phyloP scores from a whole-genome alignment of 1,140 invertebrate genomes.

The Portunus trituberculatus region DNA sequence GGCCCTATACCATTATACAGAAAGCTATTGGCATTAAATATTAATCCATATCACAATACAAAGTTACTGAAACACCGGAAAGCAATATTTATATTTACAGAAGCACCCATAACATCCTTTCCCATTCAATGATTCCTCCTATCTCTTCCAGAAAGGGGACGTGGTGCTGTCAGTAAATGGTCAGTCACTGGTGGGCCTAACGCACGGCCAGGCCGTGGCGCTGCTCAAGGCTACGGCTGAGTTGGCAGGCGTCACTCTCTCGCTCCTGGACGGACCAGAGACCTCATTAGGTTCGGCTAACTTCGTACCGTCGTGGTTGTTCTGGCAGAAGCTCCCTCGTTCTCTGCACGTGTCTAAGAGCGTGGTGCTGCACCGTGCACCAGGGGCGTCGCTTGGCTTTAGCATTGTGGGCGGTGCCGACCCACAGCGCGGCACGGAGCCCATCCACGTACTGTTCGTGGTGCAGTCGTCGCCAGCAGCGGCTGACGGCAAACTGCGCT shows the following conservation, averaged over 20 bases:
- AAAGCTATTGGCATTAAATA: too few species aligned
- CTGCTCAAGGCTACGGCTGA: slow-evolving; percentile 81
- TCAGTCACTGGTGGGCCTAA: slow-evolving; percentile 81
- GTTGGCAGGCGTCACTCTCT: slow-evolving; percentile 80
- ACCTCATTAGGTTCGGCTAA: slow-evolving; percentile 80
- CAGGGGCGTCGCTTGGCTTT: slow-evolving; percentile 81
- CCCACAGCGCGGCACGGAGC: slow-evolving; percentile 80
- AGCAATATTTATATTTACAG: too few species aligned
- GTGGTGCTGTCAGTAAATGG: slow-evolving; percentile 82
- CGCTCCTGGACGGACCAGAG: slow-evolving; percentile 81
- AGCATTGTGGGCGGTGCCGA: slow-evolving; percentile 83
- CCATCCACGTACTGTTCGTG: slow-evolving; percentile 83
- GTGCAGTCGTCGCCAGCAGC: slow-evolving; percentile 82
- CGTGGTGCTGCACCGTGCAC: slow-evolving; percentile 80
- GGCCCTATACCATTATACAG: too few species aligned
- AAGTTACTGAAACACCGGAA: too few species aligned
- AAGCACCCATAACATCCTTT: background rate
- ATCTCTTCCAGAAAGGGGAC: slow-evolving; percentile 82
- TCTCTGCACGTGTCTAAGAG: slow-evolving; percentile 82
- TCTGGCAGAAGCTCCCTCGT: slow-evolving; percentile 82
- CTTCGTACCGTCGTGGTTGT: slow-evolving; percentile 83
- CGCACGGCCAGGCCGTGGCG: slow-evolving; percentile 82
- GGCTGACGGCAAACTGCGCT: slow-evolving; percentile 80
- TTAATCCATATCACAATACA: too few species aligned
- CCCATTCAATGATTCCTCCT: background rate